These are phyloP conservation scores for Aspidiotus rigidus DNA, from an alignment of 2,888 invertebrate genomes.

Conservation along the genomic window DNA sequence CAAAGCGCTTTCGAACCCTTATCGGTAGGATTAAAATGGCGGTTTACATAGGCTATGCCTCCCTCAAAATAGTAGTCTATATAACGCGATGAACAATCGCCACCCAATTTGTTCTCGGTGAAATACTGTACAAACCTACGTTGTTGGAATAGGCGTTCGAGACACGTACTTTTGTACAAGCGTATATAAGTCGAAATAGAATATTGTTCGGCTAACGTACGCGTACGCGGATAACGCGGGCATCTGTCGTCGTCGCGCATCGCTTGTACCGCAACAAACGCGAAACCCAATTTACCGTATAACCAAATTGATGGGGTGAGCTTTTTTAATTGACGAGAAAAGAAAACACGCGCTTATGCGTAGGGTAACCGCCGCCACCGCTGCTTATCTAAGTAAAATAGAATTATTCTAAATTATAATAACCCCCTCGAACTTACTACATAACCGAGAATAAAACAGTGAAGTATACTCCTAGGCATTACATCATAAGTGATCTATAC, in stretches of 20 bases:
- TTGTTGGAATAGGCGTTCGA: constrained; percentile 8
- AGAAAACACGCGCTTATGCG: background rate
- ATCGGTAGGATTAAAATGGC: constrained; percentile 20
- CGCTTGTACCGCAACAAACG: constrained; percentile 6
- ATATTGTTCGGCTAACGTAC: too few relatives aligned
- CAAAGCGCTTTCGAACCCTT: constrained; percentile 11
- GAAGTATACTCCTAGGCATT: too few relatives aligned
- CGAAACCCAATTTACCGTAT: constrained; percentile 31
- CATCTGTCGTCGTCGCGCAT: constrained; percentile 16
- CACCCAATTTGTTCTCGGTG: constrained; percentile 30
- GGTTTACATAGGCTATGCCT: constrained; percentile 14
- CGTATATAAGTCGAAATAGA: too few relatives aligned
- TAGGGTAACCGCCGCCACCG: too few relatives aligned
- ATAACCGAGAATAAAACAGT: too few relatives aligned
- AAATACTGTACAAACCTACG: constrained; percentile 17
- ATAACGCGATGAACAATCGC: constrained; percentile 21
- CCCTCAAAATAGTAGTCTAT: constrained; percentile 13
- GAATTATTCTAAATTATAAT: too few relatives aligned
- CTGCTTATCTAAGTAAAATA: too few relatives aligned
- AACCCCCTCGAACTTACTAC: too few relatives aligned
- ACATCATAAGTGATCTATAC: too few relatives aligned
- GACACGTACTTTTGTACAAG: too few relatives aligned
- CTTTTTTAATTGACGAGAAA: constrained; percentile 1
- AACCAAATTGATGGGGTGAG: constrained; percentile 6
- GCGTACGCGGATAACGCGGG: background rate